phyloP scores from a whole-genome alignment of 2,113 vertebrate species.

The Chaenocephalus aceratus region DNA sequence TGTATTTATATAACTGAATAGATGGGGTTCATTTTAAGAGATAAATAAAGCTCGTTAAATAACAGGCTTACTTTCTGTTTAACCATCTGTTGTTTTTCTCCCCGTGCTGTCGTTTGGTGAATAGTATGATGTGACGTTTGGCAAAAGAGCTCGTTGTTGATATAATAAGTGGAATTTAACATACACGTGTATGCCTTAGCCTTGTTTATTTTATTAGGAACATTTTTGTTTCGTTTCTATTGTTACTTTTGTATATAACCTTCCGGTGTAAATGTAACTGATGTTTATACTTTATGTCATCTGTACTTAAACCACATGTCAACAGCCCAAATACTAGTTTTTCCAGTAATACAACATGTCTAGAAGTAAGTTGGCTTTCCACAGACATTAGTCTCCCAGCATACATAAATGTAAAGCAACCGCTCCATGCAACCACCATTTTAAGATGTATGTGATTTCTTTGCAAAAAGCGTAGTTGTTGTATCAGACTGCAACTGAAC shows the following conservation, averaged over 20 bases:
- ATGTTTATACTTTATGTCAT: slow-evolving; percentile 10
- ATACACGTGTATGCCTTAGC: background rate
- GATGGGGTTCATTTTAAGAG: slow-evolving; percentile 57
- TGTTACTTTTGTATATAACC: background rate
- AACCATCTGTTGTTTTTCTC: slow-evolving; percentile 16
- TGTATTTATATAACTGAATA: slow-evolving; percentile 88
- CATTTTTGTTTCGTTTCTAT: background rate
- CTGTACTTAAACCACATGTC: background rate
- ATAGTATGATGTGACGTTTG: background rate
- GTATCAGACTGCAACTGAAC: background rate
- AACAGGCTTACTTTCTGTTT: slow-evolving; percentile 40
- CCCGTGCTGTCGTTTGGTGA: background rate
- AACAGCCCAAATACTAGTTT: background rate
- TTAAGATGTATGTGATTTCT: background rate
- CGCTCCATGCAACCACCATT: background rate
- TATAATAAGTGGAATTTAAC: background rate
- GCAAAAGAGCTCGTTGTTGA: background rate
- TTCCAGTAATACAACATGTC: background rate
- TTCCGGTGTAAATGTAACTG: background rate
- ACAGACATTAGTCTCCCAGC: background rate
- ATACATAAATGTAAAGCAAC: background rate
- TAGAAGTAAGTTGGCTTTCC: background rate
- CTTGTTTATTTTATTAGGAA: background rate
- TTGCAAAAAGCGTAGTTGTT: background rate
- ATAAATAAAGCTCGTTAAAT: slow-evolving; percentile 50